A percentile compares a stretch with the other conserved stretches of the same genome.
Conservation (phyloP, 1,140 invertebrate genomes). For the Drosophila ananassae region DNA sequence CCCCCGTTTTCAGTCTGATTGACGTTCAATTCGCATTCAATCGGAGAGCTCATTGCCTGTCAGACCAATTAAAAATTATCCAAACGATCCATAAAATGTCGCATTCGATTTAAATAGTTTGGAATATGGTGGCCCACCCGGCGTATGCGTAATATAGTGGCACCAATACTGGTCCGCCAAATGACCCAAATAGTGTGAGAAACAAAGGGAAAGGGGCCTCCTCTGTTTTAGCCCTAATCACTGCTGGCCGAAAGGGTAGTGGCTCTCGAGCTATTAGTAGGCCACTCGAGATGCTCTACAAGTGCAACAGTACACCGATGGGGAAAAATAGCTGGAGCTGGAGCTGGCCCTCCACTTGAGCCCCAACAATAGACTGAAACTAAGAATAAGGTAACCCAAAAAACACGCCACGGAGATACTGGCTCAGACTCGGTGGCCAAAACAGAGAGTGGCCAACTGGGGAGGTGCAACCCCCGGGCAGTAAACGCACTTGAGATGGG, state of each 20-base stretch:
- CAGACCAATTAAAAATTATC: conserved; percentile 1
- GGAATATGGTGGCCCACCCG: neutral
- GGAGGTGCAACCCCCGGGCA: conserved; percentile 28
- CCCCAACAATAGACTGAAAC: conserved; percentile 46
- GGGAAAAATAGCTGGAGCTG: conserved; percentile 36
- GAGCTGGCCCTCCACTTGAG: conserved; percentile 29
- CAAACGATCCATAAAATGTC: conserved; percentile 12
- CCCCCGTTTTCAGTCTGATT: neutral
- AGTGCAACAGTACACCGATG: conserved; percentile 55
- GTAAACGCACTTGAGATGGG: conserved; percentile 59
- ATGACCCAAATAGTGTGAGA: conserved; percentile 17
- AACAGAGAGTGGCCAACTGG: conserved; percentile 6
- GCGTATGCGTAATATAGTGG: conserved; percentile 43
- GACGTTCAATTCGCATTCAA: conserved; percentile 17
- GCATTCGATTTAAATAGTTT: neutral
- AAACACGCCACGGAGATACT: conserved; percentile 38
- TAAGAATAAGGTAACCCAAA: conserved; percentile 66
- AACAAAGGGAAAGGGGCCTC: neutral
- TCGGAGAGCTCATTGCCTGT: neutral
- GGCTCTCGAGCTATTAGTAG: conserved; percentile 69
- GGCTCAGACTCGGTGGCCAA: conserved; percentile 28
- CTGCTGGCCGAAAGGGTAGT: conserved; percentile 31
- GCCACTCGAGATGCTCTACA: conserved; percentile 71
- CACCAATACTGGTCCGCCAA: conserved; percentile 2
- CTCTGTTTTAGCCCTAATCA: conserved; percentile 35